Base-by-base conservation (phyloP, 2,888 invertebrate species). In the Cistogaster globosa region DNA sequence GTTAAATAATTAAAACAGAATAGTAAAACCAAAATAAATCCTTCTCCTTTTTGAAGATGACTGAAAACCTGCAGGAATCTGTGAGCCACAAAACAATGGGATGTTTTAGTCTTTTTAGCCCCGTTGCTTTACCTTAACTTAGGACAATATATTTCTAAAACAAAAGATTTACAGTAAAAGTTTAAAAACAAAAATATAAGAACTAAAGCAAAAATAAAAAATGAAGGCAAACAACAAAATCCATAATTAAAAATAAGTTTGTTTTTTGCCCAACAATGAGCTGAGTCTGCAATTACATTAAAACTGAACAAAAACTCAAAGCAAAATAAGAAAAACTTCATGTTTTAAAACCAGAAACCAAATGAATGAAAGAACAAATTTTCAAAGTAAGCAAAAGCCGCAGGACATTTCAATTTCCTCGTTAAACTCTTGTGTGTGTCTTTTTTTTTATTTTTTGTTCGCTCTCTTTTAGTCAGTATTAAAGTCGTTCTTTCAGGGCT, bases 191-290 rank as follows among this genome's bases (percentile, higher is more conserved):
- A 9, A 9, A 32, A 57, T 3, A 7, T 18, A 22, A 26, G 12
- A n/a, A n/a, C n/a, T n/a, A n/a, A n/a, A n/a, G n/a, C n/a, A n/a
- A n/a, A n/a, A n/a, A n/a, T 0, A 65, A 57, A 20, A 48, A 57
- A 32, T 32, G 8, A 55, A 60, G 20, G 36, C 55, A 85, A 84
- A 58, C 65, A 74, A 69, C 63, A 67, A 80, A 87, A 86, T 87
- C 86, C 89, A 90, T 90, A 90, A 90, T 91, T 91, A 90, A 89
- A 90, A 90, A 88, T 87, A 88, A 88, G 88, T 90, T 90, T 57
- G 45, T 36, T 58, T n/a, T 67, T 20, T 69, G 65, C 26, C 48
- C 20, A 11, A 69, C 58, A 82, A 57, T 38, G 32, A 78, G 55
- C 67, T 77, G 72, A 84, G 68, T 72, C 83, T 72, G 81, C 76